A percentile compares a stretch with the other conserved stretches of the same genome.
phyloP scores from a whole-genome alignment of 2,888 invertebrate genomes.

The Hirtodrosophila trivittata region DNA sequence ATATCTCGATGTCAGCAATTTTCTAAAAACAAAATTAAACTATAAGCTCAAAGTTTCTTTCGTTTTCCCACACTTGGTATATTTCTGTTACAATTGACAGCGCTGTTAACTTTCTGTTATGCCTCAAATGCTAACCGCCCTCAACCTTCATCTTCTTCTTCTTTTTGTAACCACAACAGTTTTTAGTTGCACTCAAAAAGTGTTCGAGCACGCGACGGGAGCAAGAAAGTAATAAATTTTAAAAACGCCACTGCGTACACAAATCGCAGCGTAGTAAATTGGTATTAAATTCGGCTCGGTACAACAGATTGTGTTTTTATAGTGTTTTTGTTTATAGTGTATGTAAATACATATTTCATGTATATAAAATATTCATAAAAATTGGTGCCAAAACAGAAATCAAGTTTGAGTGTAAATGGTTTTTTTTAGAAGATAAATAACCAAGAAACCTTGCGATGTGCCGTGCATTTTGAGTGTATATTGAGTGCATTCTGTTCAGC shows the following conservation, averaged over 20 bases:
- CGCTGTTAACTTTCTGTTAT: constrained; percentile 10
- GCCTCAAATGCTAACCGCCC: constrained; percentile 18
- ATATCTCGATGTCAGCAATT: too few relatives aligned
- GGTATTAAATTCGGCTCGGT: not conserved
- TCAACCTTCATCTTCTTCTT: constrained; percentile 1
- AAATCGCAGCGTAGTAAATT: constrained; percentile 17
- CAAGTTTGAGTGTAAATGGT: constrained; percentile 11
- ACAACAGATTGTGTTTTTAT: constrained; percentile 11
- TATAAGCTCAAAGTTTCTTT: too few relatives aligned
- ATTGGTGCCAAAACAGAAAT: constrained; percentile 39
- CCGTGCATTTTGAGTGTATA: constrained; percentile 33
- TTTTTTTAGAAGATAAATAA: constrained; percentile 7
- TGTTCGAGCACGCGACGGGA: constrained; percentile 16
- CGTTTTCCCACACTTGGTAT: not conserved
- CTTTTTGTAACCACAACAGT: too few relatives aligned
- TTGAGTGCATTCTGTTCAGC: constrained; percentile 43
- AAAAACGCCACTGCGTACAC: constrained; percentile 22
- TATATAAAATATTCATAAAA: constrained; percentile 3
- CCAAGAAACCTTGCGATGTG: constrained; percentile 13
- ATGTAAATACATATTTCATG: too few relatives aligned
- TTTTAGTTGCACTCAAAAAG: constrained; percentile 24
- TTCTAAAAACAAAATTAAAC: too few relatives aligned
- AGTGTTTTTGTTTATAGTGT: constrained; percentile 4
- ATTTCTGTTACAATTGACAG: not conserved
- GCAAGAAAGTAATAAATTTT: not conserved